Conservation (phyloP, 2,113 vertebrate species). For the Gambusia holbrooki region DNA sequence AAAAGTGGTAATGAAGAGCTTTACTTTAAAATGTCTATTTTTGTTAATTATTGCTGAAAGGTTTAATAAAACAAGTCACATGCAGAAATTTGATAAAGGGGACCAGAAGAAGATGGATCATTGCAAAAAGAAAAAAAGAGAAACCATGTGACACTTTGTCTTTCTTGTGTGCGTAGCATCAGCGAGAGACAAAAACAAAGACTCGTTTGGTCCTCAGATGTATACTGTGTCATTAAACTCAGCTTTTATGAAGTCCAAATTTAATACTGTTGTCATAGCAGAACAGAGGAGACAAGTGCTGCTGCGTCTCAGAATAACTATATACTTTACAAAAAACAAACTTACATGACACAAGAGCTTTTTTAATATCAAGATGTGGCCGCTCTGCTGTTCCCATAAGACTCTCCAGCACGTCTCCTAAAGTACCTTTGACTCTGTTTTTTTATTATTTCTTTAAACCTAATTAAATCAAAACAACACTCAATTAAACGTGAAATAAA, state of each 20-base stretch:
- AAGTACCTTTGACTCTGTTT: constrained; percentile 30
- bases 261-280: constrained; percentile 49
- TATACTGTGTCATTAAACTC: constrained; percentile 32
- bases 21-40: constrained; percentile 22
- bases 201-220: constrained; percentile 32
- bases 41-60: constrained; percentile 19
- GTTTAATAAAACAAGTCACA: constrained; percentile 3
- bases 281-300: constrained; percentile 36
- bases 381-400: constrained; percentile 25
- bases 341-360: constrained; percentile 24
- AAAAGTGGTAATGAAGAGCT: background rate
- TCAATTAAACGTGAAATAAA: constrained; percentile 45
- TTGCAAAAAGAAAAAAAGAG: constrained; percentile 1
- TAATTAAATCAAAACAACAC: constrained; percentile 44
- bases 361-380: constrained; percentile 39
- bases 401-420: constrained; percentile 15
- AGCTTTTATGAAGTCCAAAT: constrained; percentile 43
- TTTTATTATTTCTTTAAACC: constrained; percentile 22
- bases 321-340: constrained; percentile 39
- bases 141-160: constrained; percentile 11
- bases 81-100: constrained; percentile 2
- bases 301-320: constrained; percentile 34
- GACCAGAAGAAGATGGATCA: background rate
- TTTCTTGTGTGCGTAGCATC: constrained; percentile 27
- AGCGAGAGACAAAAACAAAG: constrained; percentile 31